A percentile compares a stretch with the other conserved stretches of the same genome.
These are phyloP conservation scores for Mythimna lalbum DNA, from an alignment of 2,888 invertebrate genomes.

Conservation along the genomic window DNA sequence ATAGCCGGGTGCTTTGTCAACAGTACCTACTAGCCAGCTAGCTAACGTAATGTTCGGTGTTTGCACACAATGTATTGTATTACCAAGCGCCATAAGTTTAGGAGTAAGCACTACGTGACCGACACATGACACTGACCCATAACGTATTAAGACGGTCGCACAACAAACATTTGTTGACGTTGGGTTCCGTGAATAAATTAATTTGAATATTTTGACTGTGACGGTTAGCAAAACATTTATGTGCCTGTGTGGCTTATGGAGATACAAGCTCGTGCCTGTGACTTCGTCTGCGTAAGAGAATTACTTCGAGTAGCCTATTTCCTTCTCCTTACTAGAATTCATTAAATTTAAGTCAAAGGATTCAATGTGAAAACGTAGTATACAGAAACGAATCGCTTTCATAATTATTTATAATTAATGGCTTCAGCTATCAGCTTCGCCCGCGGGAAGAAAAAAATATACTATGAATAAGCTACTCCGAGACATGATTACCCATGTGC, in stretches of 20 bases:
- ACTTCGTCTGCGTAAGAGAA: not conserved
- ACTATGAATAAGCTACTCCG: no score
- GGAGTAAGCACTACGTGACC: slow-evolving; percentile 86
- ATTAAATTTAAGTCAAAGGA: not conserved
- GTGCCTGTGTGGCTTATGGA: not conserved
- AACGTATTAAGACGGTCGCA: slow-evolving; percentile 66
- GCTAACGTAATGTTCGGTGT: slow-evolving; percentile 47
- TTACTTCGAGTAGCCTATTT: not conserved
- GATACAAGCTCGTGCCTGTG: not conserved
- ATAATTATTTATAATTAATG: no score
- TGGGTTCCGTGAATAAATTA: slow-evolving; percentile 64
- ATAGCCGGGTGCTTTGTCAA: no score
- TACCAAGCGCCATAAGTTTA: slow-evolving; percentile 83
- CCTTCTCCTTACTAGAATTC: not conserved
- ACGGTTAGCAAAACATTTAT: not conserved
- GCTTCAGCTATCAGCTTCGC: no score
- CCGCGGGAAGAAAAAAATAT: no score
- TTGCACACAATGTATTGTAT: slow-evolving; percentile 82
- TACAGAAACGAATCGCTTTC: not conserved
- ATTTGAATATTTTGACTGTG: slow-evolving; percentile 15
- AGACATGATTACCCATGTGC: no score
- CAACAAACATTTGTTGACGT: slow-evolving; percentile 57
- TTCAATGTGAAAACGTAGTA: not conserved
- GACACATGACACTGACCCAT: slow-evolving; percentile 86
- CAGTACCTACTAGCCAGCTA: slow-evolving; percentile 49